Conservation (phyloP, 2,113 vertebrate species). For the Apteryx owenii region DNA sequence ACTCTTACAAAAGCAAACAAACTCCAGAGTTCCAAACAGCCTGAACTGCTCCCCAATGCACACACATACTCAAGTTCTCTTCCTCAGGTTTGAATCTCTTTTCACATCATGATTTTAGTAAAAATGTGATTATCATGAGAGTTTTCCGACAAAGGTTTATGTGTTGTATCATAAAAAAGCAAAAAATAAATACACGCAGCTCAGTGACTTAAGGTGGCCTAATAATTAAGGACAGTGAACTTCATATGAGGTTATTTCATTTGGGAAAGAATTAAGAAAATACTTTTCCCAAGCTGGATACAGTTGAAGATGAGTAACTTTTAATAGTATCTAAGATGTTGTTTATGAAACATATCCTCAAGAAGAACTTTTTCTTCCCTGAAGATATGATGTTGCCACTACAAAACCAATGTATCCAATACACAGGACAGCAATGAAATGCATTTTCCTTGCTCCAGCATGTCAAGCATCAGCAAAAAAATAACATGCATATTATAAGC, state of each 20-base stretch:
- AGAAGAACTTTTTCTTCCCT: background rate
- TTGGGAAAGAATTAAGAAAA: background rate
- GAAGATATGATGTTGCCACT: background rate
- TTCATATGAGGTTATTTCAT: background rate
- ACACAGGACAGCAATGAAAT: background rate
- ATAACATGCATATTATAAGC: background rate
- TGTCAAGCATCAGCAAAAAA: background rate
- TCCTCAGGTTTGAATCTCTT: background rate
- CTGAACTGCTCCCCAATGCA: background rate
- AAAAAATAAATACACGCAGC: background rate
- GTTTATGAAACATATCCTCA: background rate
- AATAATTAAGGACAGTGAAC: background rate
- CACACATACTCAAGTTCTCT: background rate
- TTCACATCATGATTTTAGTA: background rate
- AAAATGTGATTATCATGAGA: background rate
- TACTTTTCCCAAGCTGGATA: background rate
- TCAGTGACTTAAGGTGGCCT: background rate
- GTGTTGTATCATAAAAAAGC: background rate
- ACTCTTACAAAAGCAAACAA: background rate
- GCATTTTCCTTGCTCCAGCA: background rate
- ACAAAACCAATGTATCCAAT: background rate
- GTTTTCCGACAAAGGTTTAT: background rate
- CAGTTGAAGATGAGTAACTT: background rate
- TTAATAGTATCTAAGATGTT: background rate
- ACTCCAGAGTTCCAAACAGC: background rate